Evolutionary conservation across 2,113 vertebrate species (phyloP).

Genomic region (Indicator indicator): DNA sequence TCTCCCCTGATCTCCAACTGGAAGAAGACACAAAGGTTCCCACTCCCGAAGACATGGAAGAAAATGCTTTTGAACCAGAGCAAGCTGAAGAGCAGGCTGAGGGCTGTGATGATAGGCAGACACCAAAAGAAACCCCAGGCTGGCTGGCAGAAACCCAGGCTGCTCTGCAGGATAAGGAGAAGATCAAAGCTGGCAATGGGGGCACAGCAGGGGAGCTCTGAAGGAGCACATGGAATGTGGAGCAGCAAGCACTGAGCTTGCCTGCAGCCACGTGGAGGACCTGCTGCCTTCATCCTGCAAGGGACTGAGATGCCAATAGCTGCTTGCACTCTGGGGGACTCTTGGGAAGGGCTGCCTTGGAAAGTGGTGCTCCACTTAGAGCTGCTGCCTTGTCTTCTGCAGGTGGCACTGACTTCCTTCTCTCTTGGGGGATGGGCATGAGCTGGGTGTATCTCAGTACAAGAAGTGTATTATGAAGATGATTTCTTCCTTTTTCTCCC

Average conservation of each 20-base stretch:
- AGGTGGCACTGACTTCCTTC: background rate
- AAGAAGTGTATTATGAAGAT: background rate
- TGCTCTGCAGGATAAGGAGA: background rate
- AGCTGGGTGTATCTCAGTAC: background rate
- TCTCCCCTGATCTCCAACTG: background rate
- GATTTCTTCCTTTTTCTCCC: background rate
- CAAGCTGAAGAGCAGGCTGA: background rate
- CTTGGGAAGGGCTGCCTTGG: background rate
- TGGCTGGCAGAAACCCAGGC: background rate
- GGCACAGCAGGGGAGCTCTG: background rate
- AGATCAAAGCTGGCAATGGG: background rate
- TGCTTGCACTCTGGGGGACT: background rate
- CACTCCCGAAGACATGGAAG: rapidly evolving
- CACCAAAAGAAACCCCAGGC: background rate
- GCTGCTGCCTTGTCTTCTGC: background rate
- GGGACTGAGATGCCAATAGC: background rate
- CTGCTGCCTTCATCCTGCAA: background rate
- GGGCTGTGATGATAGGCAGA: background rate
- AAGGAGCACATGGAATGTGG: rapidly evolving
- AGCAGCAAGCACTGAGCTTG: rapidly evolving
- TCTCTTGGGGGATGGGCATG: background rate
- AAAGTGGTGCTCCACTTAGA: background rate
- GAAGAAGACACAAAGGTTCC: background rate
- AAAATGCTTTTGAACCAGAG: background rate
- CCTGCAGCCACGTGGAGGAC: background rate